A percentile compares a stretch with the other conserved stretches of the same genome.
Evolutionary conservation across 2,797 vertebrate genomes (phyloP).

Genomic region (Lateolabrax maculatus): DNA sequence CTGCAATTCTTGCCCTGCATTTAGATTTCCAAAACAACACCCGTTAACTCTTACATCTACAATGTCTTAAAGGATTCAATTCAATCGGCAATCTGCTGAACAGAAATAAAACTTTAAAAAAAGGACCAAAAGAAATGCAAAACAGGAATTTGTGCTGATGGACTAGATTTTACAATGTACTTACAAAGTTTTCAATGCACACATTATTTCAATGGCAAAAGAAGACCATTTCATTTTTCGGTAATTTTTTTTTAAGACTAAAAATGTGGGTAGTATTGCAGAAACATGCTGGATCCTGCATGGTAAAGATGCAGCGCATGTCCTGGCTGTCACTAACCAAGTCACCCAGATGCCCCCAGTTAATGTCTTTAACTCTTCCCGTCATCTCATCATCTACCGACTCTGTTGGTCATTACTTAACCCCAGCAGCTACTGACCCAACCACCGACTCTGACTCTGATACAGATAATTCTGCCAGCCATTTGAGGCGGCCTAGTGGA

Average conservation of each 20-base stretch:
- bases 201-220: neutral
- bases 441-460: conserved; percentile 20
- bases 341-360: conserved; percentile 1
- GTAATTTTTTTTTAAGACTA: too few species aligned
- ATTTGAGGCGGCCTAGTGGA: conserved; percentile 46
- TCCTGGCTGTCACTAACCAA: neutral
- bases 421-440: conserved; percentile 34
- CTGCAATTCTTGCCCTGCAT: neutral
- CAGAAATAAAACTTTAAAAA: neutral
- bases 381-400: conserved; percentile 60
- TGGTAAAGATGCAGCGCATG: neutral
- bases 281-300: neutral
- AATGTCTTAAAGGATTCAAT: neutral
- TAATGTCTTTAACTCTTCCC: conserved; percentile 48
- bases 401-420: conserved; percentile 46
- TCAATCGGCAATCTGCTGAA: neutral
- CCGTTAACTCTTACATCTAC: neutral
- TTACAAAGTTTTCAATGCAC: neutral
- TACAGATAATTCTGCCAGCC: conserved; percentile 46
- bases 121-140: neutral
- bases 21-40: neutral
- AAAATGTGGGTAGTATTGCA: neutral
- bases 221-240: neutral
- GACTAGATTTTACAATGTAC: neutral
- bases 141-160: neutral